Evolutionary conservation across 2,888 invertebrate genomes (phyloP).

Genomic region (Elmis aenea): DNA sequence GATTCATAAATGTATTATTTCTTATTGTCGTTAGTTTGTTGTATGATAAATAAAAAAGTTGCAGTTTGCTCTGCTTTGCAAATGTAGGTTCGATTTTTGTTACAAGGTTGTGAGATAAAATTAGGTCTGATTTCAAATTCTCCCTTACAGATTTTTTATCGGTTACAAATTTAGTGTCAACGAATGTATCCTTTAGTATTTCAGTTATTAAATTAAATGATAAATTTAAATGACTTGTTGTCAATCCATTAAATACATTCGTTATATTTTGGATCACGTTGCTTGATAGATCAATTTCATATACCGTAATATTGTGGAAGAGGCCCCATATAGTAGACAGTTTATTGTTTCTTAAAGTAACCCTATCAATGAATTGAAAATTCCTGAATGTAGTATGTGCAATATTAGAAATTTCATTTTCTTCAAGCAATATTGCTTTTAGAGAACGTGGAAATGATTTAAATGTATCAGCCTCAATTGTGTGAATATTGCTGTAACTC

Average conservation of each 20-base stretch:
- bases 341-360: conserved; percentile 7
- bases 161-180: conserved; percentile 8
- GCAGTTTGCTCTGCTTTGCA: neutral
- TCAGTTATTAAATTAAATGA: conserved; percentile 9
- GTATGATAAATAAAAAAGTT: no score
- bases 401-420: conserved; percentile 10
- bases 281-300: conserved; percentile 10
- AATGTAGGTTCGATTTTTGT: no score
- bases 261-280: conserved; percentile 7
- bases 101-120: no score
- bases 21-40: conserved; percentile 6
- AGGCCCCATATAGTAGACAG: conserved; percentile 3
- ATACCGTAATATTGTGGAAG: conserved; percentile 7
- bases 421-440: conserved; percentile 8
- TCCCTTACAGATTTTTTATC: no score
- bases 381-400: conserved; percentile 10
- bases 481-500: conserved; percentile 10
- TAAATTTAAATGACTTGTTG: conserved; percentile 9
- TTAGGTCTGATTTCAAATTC: no score
- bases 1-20: conserved; percentile 3
- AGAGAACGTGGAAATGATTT: conserved; percentile 5
- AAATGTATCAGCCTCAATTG: conserved; percentile 8
- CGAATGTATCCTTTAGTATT: conserved; percentile 5
- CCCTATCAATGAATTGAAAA: conserved; percentile 6
- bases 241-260: conserved; percentile 4